Conservation (phyloP, 1,140 invertebrate genomes). For the Euglossa dilemma region DNA sequence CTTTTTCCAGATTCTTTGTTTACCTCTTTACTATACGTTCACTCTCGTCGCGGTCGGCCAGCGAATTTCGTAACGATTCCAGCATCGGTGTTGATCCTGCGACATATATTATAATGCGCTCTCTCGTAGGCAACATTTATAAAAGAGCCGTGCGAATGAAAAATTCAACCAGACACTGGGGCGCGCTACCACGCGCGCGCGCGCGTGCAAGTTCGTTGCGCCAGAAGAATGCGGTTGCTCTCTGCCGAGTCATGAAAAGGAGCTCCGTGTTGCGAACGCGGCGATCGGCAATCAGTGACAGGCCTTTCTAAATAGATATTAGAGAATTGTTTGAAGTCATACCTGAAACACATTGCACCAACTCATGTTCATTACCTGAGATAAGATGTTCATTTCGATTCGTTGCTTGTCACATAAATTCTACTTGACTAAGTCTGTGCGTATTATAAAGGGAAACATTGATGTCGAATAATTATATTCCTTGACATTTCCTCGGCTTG, state of each 20-base stretch:
- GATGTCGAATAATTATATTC: not conserved
- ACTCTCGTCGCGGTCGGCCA: not conserved
- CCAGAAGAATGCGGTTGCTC: conserved; percentile 59
- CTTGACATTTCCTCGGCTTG: not conserved
- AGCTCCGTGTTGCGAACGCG: conserved; percentile 26
- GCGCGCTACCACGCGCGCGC: not conserved
- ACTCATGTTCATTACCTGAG: conserved; percentile 23
- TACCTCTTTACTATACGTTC: conserved; percentile 37
- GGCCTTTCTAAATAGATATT: conserved; percentile 60
- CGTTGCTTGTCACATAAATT: conserved; percentile 24
- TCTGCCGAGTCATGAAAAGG: conserved; percentile 53
- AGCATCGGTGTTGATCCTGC: conserved; percentile 24
- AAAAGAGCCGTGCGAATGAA: conserved; percentile 20
- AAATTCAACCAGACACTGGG: conserved; percentile 31
- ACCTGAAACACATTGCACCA: conserved; percentile 6
- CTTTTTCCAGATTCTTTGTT: conserved; percentile 38
- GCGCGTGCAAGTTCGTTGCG: conserved; percentile 21
- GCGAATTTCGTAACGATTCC: conserved; percentile 39
- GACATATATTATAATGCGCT: conserved; percentile 35
- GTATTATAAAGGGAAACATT: not conserved
- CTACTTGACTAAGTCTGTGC: not conserved
- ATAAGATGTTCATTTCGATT: conserved; percentile 30
- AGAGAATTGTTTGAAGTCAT: conserved; percentile 43
- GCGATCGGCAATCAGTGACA: conserved; percentile 49
- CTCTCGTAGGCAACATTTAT: not conserved